Base-by-base conservation (phyloP, 2,888 invertebrate species). In the Sepioteuthis lessoniana region DNA sequence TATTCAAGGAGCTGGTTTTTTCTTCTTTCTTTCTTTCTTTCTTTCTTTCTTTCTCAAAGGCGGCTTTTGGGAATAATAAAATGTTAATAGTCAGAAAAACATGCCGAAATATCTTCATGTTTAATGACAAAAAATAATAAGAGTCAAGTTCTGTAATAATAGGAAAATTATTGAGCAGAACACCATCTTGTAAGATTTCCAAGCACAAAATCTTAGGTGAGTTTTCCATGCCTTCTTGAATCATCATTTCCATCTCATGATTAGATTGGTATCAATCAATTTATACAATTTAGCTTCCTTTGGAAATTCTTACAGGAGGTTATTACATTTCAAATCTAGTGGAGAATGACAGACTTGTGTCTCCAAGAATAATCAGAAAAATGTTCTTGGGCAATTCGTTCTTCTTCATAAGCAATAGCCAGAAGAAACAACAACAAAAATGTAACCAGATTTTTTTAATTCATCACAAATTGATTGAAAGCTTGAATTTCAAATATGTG, bases 51-150 rank as follows among this genome's bases (percentile, higher is more conserved):
- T n/a, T 76, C 76, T n/a, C n/a, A 76, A 76, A 76, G 76, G 76
- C 76, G 76, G 76, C 76, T 76, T 76, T 76, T 76, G 35, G 76
- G 76, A 35, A 35, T 76, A 76, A 35, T 76, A 76, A 35, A n/a
- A 76, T n/a, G n/a, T n/a, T 76, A 13, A 76, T n/a, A 76, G 76
- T 19, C n/a, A 35, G 16, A 35, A 35, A 76, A 16, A 76, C 76
- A n/a, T n/a, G 76, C n/a, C n/a, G 76, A 76, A 35, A 76, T 31
- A 28, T 31, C 31, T 60, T 60, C 76, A 76, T 76, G 76, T 76
- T 76, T 76, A n/a, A 76, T 76, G 76, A n/a, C n/a, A n/a, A n/a
- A 76, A 76, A 76, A 35, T 76, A 76, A 76, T 76, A 76, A 35
- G 76, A n/a, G 76, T 35, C 76, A n/a, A 76, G 35, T n/a, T 76